Evolutionary conservation across 2,888 invertebrate genomes (phyloP), one percentile per base, ranked within the genome.

Genomic region (Cetonia aurata): DNA sequence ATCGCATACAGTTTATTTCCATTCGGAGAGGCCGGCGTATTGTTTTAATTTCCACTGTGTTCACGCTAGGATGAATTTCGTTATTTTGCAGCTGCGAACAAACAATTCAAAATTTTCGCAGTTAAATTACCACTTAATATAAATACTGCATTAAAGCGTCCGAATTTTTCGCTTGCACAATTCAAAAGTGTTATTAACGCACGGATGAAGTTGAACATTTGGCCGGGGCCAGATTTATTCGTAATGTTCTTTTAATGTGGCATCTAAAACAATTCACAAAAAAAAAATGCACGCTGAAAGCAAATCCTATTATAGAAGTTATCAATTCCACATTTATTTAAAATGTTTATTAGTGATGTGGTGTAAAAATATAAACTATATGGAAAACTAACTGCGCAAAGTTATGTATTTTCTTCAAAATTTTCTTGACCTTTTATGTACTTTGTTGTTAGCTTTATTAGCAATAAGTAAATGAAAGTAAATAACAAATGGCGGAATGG

Each of bases 141-240:
- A 46, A 60, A 60, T 60, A 19, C n/a, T 48, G 44, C 44, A 60
- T 46, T 60, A 60, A 25, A 60, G 44, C 37, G n/a, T 37, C 31
- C 19, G 60, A 46, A 46, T 44, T 60, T 60, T 10, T 44, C 19
- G 37, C 37, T 13, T n/a, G 25, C 46, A 25, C 60, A 60, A 37
- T 46, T 46, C 41, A 13, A 17, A 15, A 60, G 31, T 10, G 25
- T 46, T 60, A 59, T 44, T 59, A 17, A 59, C 19, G 59, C 59
- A 6, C 42, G 19, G 59, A 6, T 44, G 55, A 31, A 44, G 12
- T 25, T 12, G 25, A 42, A 6, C 9, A 3, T 17, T 59, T 44
- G 10, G 19, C 8, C 33, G 25, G 12, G 4, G 4, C 25, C 13
- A 31, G 33, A 33, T 55, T 55, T 55, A 13, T 55, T 55, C 12